Conservation (phyloP, 2,888 invertebrate species). For the Tromatobia lineatoria region DNA sequence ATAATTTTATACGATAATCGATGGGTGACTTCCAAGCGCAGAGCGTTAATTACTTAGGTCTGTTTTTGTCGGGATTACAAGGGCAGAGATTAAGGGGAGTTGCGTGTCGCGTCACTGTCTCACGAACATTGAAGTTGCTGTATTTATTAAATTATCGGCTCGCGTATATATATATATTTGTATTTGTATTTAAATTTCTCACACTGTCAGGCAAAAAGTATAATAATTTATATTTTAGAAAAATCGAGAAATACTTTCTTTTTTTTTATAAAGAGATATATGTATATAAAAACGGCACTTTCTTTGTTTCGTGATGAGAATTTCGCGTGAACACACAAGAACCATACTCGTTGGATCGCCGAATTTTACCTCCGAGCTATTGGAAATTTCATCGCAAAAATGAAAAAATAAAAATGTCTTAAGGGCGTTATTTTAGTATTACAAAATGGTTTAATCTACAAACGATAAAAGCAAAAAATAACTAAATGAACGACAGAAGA, state of each 20-base stretch:
- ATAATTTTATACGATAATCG: conserved; percentile 63
- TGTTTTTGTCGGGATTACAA: conserved; percentile 17
- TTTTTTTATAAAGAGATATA: neutral
- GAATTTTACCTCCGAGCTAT: conserved; percentile 60
- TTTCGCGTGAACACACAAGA: conserved; percentile 21
- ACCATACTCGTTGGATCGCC: conserved; percentile 55
- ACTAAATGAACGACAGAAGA: neutral
- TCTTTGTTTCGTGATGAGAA: neutral
- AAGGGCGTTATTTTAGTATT: conserved; percentile 55
- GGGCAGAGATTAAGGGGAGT: neutral
- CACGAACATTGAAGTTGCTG: conserved; percentile 9
- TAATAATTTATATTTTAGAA: conserved; percentile 1
- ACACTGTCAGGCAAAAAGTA: neutral
- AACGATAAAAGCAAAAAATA: conserved; percentile 28
- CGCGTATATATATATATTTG: conserved; percentile 16
- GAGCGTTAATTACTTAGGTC: conserved; percentile 21
- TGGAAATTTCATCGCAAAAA: conserved; percentile 43
- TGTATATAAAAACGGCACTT: conserved; percentile 30
- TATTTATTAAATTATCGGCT: neutral
- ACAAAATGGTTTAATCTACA: conserved; percentile 31
- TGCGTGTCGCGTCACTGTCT: conserved; percentile 5
- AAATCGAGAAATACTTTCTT: neutral
- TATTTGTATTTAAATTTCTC: conserved; percentile 9
- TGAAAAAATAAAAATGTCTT: conserved; percentile 33
- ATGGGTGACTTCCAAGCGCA: conserved; percentile 54